Evolutionary conservation across 2,888 invertebrate genomes (phyloP).

Genomic region (Homarus gammarus): DNA sequence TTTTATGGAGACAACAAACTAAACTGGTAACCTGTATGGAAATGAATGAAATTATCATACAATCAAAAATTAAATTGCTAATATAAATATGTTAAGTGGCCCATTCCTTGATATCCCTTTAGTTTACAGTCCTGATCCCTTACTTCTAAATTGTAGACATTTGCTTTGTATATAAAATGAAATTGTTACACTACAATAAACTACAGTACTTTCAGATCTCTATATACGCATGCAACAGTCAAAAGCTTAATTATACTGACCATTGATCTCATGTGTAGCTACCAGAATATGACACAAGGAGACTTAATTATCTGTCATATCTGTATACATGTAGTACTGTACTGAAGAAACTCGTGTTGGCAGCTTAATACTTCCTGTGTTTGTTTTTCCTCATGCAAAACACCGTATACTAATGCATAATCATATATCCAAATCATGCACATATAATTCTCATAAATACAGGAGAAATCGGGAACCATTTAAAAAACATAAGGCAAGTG

Average conservation of each 20-base stretch:
- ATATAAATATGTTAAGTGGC: no score
- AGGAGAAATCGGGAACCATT: conserved; percentile 41
- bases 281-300: background rate
- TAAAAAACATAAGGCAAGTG: background rate
- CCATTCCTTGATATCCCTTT: no score
- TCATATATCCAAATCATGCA: conserved; percentile 24
- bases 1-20: no score
- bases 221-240: background rate
- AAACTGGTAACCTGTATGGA: no score
- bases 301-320: background rate
- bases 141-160: no score
- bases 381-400: conserved; percentile 36
- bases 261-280: background rate
- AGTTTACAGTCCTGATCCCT: no score
- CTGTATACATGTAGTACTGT: background rate
- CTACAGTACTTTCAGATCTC: no score
- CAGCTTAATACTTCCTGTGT: background rate
- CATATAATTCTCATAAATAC: conserved; percentile 33
- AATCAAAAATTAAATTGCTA: no score
- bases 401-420: conserved; percentile 4
- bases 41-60: no score
- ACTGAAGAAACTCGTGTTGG: background rate
- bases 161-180: no score
- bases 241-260: background rate
- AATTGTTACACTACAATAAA: no score